Evolutionary conservation across 2,888 invertebrate species (phyloP), one percentile per base, ranked within the genome.

Genomic region (Salticus scenicus): DNA sequence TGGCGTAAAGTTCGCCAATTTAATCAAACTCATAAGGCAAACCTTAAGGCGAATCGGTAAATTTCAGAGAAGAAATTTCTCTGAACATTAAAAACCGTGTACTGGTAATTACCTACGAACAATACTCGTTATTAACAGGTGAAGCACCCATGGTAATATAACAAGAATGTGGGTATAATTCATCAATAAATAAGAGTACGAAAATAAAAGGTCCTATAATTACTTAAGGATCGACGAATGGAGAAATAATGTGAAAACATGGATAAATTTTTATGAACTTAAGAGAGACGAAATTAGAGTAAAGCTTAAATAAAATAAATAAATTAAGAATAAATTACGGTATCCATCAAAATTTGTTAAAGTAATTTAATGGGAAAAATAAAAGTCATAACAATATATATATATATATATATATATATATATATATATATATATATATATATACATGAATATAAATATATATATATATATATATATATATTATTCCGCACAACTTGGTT

Each of bases 121-220:
- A 85, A 85, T 85, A 85, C 84, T 85, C 78, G 84, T 85, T 85
- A 85, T 85, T 85, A 85, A 69, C 78, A 85, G 78, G 42, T 74
- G 70, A 42, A 57, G 57, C 57, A 57, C 57, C 57, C 47, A 20
- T n/a, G 24, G 14, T 24, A 24, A 24, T 57, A 24, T 20, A 57
- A 57, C 24, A 57, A 20, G 14, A 63, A 37, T 27, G 67, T 28
- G 28, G 51, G 51, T 72, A 57, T 57, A 47, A 28, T 47, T 47
- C 72, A 72, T 72, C 72, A 72, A 72, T 72, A 57, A 66, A 47
- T 30, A 31, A 57, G 63, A 31, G 66, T n/a, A 20, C 42, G 47
- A 66, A 47, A 51, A 57, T 41, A 72, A 73, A 57, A 57, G 83
- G 63, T 72, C 64, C 82, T 47, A 57, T 84, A 84, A 84, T 84